Percentiles rank a stretch among this genome's conserved stretches.
These are phyloP conservation scores for Erinaceus europaeus DNA, from an alignment of 2,113 vertebrate species.

Conservation along the genomic window DNA sequence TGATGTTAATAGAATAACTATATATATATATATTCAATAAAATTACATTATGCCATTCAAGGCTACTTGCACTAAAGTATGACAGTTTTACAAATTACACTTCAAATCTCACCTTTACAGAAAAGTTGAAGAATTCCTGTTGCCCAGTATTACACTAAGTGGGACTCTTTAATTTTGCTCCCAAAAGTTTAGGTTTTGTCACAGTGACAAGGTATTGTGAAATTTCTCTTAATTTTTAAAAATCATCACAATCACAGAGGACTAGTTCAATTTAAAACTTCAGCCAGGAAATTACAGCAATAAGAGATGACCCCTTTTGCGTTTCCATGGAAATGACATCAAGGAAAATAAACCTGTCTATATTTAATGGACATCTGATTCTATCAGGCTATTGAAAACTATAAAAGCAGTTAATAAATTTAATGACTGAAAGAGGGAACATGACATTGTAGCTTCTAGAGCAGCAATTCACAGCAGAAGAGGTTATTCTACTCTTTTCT, in stretches of 20 bases:
- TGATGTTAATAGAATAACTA: neutral
- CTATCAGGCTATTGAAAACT: slow-evolving; percentile 62
- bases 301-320: slow-evolving; percentile 64
- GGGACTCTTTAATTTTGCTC: slow-evolving; percentile 20
- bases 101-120: slow-evolving; percentile 21
- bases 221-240: slow-evolving; percentile 53
- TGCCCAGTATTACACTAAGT: slow-evolving; percentile 56
- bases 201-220: slow-evolving; percentile 43
- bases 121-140: slow-evolving; percentile 30
- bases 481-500: neutral
- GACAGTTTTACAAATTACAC: neutral
- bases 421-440: neutral
- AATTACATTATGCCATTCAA: neutral
- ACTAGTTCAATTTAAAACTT: slow-evolving; percentile 63
- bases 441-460: neutral
- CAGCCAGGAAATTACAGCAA: slow-evolving; percentile 56
- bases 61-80: neutral
- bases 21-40: neutral
- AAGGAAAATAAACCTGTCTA: slow-evolving; percentile 62
- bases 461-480: neutral
- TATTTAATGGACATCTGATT: slow-evolving; percentile 70
- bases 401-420: slow-evolving; percentile 70
- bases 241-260: slow-evolving; percentile 66
- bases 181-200: slow-evolving; percentile 35
- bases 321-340: slow-evolving; percentile 81